These are phyloP conservation scores for Lytechinus pictus DNA, from an alignment of 35 echinoderm and acorn worm species.

Conservation along the genomic window DNA sequence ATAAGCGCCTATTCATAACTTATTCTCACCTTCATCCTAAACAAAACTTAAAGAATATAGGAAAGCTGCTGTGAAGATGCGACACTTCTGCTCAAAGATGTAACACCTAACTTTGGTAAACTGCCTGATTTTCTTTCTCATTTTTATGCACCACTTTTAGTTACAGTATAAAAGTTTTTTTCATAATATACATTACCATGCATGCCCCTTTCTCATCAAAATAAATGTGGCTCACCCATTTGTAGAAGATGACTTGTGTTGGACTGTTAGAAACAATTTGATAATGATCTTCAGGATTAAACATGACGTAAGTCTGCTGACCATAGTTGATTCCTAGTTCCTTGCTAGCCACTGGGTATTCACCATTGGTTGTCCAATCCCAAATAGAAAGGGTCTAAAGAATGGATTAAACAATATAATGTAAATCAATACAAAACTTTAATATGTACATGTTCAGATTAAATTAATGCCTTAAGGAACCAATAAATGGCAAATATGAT, in stretches of 20 bases:
- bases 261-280: slow-evolving; percentile 97
- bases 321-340: slow-evolving; percentile 69
- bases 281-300: slow-evolving; percentile 89
- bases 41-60: too few species aligned
- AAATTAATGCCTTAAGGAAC: too few species aligned
- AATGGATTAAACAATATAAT: neutral
- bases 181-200: neutral
- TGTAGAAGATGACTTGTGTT: slow-evolving; percentile 94
- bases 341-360: slow-evolving; percentile 58
- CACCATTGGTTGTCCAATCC: slow-evolving; percentile 98
- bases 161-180: neutral
- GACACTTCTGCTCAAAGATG: too few species aligned
- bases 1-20: too few species aligned
- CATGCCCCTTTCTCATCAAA: neutral
- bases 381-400: slow-evolving; percentile 83
- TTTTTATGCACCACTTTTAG: too few species aligned
- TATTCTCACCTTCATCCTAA: too few species aligned
- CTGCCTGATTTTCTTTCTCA: too few species aligned
- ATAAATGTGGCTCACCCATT: slow-evolving; percentile 77
- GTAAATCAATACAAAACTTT: neutral
- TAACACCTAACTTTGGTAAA: too few species aligned
- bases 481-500: too few species aligned
- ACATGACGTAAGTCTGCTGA: slow-evolving; percentile 80
- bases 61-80: too few species aligned
- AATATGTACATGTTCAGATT: too few species aligned